Evolutionary conservation across 2,113 vertebrate species (phyloP).

Genomic region (Grallaria varia): DNA sequence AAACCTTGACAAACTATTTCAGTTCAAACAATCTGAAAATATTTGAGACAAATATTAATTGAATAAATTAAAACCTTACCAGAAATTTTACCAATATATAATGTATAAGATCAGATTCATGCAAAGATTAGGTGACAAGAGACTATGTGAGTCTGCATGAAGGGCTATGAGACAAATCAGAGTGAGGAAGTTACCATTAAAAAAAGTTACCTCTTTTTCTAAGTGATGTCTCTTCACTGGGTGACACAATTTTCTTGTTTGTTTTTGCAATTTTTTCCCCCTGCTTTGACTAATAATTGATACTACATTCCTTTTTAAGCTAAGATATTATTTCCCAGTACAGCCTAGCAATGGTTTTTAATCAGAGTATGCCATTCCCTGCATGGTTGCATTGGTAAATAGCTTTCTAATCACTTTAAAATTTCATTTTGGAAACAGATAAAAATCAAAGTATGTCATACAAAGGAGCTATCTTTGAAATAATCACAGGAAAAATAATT

Average conservation of each 20-base stretch:
- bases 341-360: not conserved
- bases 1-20: not conserved
- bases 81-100: not conserved
- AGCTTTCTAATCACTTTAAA: constrained; percentile 2
- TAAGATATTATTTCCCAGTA: not conserved
- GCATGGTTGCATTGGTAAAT: not conserved
- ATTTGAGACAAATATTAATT: not conserved
- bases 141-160: not conserved
- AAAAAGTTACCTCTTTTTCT: not conserved
- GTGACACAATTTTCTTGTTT: not conserved
- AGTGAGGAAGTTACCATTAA: not conserved
- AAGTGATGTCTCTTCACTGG: not conserved
- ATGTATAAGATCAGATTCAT: not conserved
- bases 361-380: not conserved
- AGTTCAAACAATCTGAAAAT: not conserved
- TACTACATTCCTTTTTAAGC: not conserved
- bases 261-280: not conserved
- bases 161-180: not conserved
- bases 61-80: not conserved
- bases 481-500: not conserved
- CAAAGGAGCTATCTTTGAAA: not conserved
- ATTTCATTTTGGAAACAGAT: not conserved
- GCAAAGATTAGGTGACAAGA: not conserved
- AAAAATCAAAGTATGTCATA: not conserved
- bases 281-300: not conserved